Evolutionary conservation across 2,797 vertebrate species (phyloP), one percentile per base, ranked within the genome.

Genomic region (Apogon talboti): DNA sequence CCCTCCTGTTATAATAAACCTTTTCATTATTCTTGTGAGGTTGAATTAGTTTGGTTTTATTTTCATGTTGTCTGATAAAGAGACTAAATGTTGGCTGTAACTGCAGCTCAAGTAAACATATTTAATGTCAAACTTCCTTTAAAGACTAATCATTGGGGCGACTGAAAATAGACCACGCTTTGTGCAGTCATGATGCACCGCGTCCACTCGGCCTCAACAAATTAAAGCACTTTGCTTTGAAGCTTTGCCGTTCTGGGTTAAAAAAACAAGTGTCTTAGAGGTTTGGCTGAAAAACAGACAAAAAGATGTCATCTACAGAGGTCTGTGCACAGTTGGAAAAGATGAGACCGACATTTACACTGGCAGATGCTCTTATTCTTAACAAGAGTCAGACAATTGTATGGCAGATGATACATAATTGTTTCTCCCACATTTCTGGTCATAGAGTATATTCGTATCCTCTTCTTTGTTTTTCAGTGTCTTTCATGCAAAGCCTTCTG

Each of bases 221-320:
- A 72, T 70, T 53, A 78, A 71, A 69, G 60, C 30, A 44, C 35
- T 66, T 69, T 12, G 33, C 51, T 80, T 73, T 77, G n/a, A 64
- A 66, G 59, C 16, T 46, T 28, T 35, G 19, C 42, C 44, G 46
- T 10, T 3, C 48, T 53, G 50, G 30, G 15, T 33, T 13, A 67
- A 24, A 66, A 68, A 33, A 33, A 33, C 7, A 33, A 33, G 43
- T 5, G 4, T 30, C 11, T 18, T 38, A 15, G 35, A 56, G 42
- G 70, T 64, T 65, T 82, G 75, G 77, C 68, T 42, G 9, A 18
- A 75, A 74, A 73, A 79, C 67, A 71, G 50, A 78, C 70, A 78
- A 69, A 8, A 45, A 16, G 18, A 64, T 43, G 43, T 69, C 10
- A 37, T 77, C 70, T 59, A 41, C 18, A 9, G 37, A 67, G 61